A percentile compares a stretch with the other conserved stretches of the same genome.
These are phyloP conservation scores for Probosciger aterrimus DNA, from an alignment of 2,113 vertebrate genomes.

Conservation along the genomic window DNA sequence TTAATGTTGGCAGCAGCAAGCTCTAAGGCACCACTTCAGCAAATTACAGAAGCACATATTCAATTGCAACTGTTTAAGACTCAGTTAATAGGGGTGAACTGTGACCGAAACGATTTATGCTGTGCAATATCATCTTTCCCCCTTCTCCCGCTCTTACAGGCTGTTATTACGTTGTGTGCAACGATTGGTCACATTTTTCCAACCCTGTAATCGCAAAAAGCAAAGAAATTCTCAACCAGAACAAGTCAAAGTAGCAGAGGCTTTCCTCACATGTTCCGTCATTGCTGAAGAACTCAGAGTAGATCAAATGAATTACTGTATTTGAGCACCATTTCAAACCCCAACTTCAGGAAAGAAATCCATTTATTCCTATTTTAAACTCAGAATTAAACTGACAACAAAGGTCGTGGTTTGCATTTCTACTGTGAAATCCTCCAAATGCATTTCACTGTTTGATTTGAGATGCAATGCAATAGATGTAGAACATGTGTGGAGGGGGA, in stretches of 20 bases:
- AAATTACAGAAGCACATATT: neutral
- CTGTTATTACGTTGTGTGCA: neutral
- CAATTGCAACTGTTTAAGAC: neutral
- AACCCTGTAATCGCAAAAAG: neutral
- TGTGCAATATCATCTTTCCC: neutral
- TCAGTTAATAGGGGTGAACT: neutral
- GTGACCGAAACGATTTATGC: neutral
- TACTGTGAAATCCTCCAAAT: neutral
- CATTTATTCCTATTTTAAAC: neutral
- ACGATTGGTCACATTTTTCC: neutral
- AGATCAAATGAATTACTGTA: neutral
- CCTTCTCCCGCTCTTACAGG: neutral
- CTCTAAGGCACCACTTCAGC: neutral
- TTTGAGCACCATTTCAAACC: neutral
- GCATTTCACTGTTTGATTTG: neutral
- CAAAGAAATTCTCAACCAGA: neutral
- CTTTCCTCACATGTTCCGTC: neutral
- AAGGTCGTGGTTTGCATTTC: neutral
- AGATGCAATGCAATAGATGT: neutral
- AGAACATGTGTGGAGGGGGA: neutral
- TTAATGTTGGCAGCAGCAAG: neutral
- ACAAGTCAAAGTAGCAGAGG: neutral
- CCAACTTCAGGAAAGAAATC: neutral
- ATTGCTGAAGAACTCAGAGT: neutral
- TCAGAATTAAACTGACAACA: neutral